Evolutionary conservation across 2,888 invertebrate species (phyloP).

Genomic region (Charanyca ferruginea): DNA sequence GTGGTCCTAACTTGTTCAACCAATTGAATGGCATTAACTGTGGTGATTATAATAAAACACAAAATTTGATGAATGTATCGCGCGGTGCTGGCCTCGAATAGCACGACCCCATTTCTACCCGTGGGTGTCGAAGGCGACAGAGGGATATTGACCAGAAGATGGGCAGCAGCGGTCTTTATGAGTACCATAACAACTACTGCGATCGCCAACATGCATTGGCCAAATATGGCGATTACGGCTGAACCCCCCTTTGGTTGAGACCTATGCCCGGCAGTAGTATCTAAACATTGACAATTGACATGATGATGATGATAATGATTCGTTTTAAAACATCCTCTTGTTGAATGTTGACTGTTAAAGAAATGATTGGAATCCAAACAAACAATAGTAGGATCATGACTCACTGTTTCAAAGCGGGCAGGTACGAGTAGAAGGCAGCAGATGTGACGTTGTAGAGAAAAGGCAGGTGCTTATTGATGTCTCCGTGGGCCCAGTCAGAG

Average conservation of each 20-base stretch:
- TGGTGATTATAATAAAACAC: background rate
- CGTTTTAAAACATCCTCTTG: background rate
- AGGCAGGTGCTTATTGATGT: constrained; percentile 97
- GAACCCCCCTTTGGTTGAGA: no score
- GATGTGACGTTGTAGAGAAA: constrained; percentile 99
- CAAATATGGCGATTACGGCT: no score
- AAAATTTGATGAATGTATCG: background rate
- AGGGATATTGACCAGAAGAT: no score
- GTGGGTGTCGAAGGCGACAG: no score
- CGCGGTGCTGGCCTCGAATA: no score
- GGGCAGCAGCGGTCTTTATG: no score
- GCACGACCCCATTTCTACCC: no score
- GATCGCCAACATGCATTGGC: no score
- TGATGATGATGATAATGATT: no score
- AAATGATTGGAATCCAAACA: background rate
- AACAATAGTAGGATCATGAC: constrained; percentile 24
- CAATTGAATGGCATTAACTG: background rate
- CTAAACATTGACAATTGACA: no score
- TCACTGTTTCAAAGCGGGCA: constrained; percentile 99
- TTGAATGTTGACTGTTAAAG: background rate
- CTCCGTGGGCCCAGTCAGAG: constrained; percentile 97
- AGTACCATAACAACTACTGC: no score
- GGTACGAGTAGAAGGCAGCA: constrained; percentile 98
- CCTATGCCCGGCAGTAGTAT: no score
- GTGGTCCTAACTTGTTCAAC: background rate